Conservation (phyloP, 1,140 invertebrate genomes). For the Plectus sambesii region DNA sequence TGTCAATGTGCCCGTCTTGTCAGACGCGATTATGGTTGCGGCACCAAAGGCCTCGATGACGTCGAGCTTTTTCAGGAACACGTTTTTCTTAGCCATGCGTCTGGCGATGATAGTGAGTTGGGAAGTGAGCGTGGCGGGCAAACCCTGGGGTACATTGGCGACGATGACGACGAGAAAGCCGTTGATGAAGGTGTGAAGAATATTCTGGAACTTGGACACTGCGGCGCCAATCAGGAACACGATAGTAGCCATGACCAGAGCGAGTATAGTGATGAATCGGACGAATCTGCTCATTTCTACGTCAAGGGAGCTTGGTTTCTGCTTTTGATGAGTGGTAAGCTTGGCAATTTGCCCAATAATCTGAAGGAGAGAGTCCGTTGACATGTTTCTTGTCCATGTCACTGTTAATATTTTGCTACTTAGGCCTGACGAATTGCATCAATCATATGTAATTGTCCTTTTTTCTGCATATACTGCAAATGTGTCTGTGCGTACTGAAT, state of each 20-base stretch:
- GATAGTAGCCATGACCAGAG: conserved; percentile 35
- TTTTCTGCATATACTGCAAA: too few relatives aligned
- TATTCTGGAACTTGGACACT: conserved; percentile 28
- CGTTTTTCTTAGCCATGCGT: conserved; percentile 94
- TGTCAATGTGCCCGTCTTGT: conserved; percentile 97
- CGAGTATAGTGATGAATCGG: conserved; percentile 39
- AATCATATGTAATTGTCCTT: too few relatives aligned
- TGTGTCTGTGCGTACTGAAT: too few relatives aligned
- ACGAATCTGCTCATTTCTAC: conserved; percentile 41
- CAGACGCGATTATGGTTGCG: conserved; percentile 93
- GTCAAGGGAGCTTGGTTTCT: conserved; percentile 31
- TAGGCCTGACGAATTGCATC: too few relatives aligned
- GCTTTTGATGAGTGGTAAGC: conserved; percentile 30
- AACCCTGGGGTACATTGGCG: conserved; percentile 50
- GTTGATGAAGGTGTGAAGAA: conserved; percentile 16
- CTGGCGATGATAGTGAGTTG: conserved; percentile 93
- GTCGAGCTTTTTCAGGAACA: conserved; percentile 93
- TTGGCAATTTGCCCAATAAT: conserved; percentile 37
- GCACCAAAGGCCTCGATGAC: conserved; percentile 97
- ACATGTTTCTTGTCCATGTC: too few relatives aligned
- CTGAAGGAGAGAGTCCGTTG: too few relatives aligned
- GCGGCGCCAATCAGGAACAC: conserved; percentile 41
- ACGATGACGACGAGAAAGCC: conserved; percentile 23
- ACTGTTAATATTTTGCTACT: too few relatives aligned
- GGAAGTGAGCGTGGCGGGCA: conserved; percentile 97